phyloP scores from a whole-genome alignment of 2,113 vertebrate species.

The Gallinago paraguaiae region DNA sequence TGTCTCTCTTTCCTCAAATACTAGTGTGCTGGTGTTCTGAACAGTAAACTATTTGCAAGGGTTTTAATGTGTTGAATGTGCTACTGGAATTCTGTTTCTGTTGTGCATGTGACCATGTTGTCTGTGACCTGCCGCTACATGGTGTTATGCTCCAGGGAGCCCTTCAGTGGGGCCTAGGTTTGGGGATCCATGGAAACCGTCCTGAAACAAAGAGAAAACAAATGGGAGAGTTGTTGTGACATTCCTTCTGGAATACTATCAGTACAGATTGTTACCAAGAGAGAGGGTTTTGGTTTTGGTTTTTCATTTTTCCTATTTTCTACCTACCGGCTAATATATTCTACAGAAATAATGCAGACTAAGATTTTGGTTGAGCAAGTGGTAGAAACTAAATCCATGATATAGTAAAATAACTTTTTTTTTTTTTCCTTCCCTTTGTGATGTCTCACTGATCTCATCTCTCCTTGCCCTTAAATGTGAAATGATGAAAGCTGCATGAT shows the following conservation, averaged over 20 bases:
- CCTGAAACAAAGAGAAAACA: conserved; percentile 69
- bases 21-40: not conserved
- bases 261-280: not conserved
- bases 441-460: not conserved
- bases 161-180: conserved; percentile 44
- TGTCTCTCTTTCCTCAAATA: not conserved
- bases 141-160: conserved; percentile 3
- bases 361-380: not conserved
- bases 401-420: not conserved
- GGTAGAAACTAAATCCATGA: not conserved
- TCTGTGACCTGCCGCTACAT: conserved; percentile 32
- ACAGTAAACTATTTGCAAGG: not conserved
- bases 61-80: not conserved
- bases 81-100: not conserved
- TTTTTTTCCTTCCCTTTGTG: not conserved
- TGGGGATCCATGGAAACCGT: conserved; percentile 60
- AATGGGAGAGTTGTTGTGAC: conserved; percentile 26
- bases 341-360: not conserved
- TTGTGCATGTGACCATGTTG: not conserved
- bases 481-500: conserved; percentile 38
- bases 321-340: not conserved
- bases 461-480: conserved; percentile 10
- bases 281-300: not conserved
- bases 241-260: conserved; percentile 46
- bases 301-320: not conserved